A percentile compares a stretch with the other conserved stretches of the same genome.
These are phyloP conservation scores for Amblyraja radiata DNA, from an alignment of 2,797 vertebrate species.

Conservation along the genomic window DNA sequence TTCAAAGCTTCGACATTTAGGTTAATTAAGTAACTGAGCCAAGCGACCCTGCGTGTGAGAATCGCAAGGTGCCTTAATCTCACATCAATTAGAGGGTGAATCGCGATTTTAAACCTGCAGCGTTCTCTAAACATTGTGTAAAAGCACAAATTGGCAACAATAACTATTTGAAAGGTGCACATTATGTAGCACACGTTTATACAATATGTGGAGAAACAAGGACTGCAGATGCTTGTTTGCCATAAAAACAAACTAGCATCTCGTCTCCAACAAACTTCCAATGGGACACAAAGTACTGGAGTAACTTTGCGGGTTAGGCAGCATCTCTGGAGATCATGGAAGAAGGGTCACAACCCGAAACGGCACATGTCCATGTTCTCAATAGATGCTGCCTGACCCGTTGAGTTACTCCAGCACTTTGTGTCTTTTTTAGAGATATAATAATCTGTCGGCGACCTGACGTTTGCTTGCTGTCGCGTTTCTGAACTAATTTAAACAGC, in stretches of 20 bases:
- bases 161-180: too few species aligned
- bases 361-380: too few species aligned
- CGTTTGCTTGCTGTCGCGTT: background rate
- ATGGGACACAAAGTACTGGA: too few species aligned
- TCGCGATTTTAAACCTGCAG: background rate
- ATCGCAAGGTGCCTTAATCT: slow-evolving; percentile 20
- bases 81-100: background rate
- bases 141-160: background rate
- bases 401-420: too few species aligned
- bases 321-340: background rate
- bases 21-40: slow-evolving; percentile 40
- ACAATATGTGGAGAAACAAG: too few species aligned
- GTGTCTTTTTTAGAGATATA: background rate
- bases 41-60: slow-evolving; percentile 40
- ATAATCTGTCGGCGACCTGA: background rate
- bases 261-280: too few species aligned
- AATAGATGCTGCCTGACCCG: too few species aligned
- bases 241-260: too few species aligned
- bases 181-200: too few species aligned
- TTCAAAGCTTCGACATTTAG: slow-evolving; percentile 38
- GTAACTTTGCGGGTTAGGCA: too few species aligned
- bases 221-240: too few species aligned
- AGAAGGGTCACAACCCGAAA: too few species aligned
- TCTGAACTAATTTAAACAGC: background rate
- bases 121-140: background rate